Conservation (phyloP, 2,888 invertebrate genomes). For the Ferrisia virgata region DNA sequence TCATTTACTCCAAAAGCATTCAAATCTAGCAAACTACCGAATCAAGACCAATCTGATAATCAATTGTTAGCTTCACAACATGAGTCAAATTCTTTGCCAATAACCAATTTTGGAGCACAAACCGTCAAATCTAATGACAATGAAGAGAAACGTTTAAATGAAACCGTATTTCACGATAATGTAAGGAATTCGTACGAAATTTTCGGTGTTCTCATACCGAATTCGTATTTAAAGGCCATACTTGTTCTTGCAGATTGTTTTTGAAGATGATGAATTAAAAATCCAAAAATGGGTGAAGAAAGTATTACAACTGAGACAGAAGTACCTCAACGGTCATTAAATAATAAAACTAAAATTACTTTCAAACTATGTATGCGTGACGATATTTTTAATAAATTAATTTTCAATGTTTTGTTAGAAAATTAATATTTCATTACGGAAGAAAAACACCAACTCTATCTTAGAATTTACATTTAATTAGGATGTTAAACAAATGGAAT, state of each 20-base stretch:
- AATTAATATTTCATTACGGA: background rate
- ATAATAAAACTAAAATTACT: background rate
- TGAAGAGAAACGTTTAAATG: constrained; percentile 9
- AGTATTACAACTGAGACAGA: background rate
- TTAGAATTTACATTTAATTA: constrained; percentile 12
- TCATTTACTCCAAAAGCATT: constrained; percentile 33
- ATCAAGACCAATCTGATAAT: background rate
- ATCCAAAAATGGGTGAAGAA: constrained; percentile 33
- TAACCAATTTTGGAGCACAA: background rate
- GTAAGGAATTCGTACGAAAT: background rate
- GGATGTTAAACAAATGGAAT: constrained; percentile 23
- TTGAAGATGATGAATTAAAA: constrained; percentile 35
- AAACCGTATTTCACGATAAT: constrained; percentile 42
- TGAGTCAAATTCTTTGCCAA: background rate
- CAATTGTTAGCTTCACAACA: background rate
- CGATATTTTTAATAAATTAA: background rate
- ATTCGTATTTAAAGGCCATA: background rate
- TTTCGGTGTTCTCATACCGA: background rate
- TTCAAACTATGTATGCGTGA: background rate
- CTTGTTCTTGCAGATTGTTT: constrained; percentile 25
- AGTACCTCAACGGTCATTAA: background rate
- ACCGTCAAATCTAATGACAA: background rate
- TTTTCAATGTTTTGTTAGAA: background rate
- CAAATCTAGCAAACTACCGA: constrained; percentile 6
- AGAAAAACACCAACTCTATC: background rate